Evolutionary conservation across 2,797 vertebrate genomes (phyloP).

Genomic region (Ibycter americanus): DNA sequence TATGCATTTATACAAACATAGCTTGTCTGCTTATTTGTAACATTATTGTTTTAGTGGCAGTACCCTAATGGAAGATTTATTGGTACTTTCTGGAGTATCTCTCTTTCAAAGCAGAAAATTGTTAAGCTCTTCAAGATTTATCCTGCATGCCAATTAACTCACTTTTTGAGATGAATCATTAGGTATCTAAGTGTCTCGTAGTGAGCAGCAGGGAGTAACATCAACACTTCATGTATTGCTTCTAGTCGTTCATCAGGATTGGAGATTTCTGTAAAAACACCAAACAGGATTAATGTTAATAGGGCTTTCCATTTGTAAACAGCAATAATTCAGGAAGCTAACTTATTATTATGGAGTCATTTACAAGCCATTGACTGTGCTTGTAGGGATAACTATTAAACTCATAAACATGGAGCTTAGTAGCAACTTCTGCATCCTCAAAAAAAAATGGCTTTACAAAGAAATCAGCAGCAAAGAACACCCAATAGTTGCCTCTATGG

Average conservation of each 20-base stretch:
- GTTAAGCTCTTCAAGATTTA: neutral
- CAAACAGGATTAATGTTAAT: slow-evolving; percentile 20
- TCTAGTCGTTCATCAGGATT: slow-evolving; percentile 92
- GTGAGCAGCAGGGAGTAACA: slow-evolving; percentile 95
- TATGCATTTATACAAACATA: neutral
- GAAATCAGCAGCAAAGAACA: neutral
- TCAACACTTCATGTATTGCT: slow-evolving; percentile 90
- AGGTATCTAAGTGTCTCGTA: slow-evolving; percentile 92
- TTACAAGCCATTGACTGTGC: slow-evolving; percentile 23
- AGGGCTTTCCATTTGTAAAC: neutral
- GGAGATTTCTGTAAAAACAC: slow-evolving; percentile 82
- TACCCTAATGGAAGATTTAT: neutral
- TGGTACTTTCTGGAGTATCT: neutral
- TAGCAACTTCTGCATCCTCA: neutral
- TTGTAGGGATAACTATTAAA: slow-evolving; percentile 14
- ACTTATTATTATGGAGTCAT: slow-evolving; percentile 24
- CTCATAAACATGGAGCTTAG: neutral
- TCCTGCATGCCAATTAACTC: slow-evolving; percentile 52
- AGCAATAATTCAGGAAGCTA: slow-evolving; percentile 29
- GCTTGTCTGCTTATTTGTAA: neutral
- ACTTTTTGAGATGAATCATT: slow-evolving; percentile 86
- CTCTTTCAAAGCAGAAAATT: slow-evolving; percentile 32
- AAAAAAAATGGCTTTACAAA: neutral
- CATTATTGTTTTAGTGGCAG: neutral
- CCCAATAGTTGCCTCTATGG: neutral